Base-by-base conservation (phyloP, 1,140 invertebrate species). In the Helicorthomorpha holstii region DNA sequence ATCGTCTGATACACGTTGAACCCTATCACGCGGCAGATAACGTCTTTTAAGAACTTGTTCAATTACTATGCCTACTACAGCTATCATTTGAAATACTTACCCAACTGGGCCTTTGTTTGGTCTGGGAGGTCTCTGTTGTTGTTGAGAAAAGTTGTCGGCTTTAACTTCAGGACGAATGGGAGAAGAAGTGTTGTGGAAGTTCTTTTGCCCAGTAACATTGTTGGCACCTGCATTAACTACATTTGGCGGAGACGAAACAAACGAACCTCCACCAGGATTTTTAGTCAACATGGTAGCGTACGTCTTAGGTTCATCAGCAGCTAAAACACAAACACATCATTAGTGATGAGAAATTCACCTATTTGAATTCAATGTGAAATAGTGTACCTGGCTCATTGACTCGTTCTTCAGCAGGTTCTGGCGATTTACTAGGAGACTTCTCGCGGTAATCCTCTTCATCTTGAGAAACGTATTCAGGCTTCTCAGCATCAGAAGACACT, bases 251-350 rank as follows among this genome's bases (percentile, higher is more conserved):
- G 49, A 29, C 42, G 48, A 21, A 24, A 47, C 48, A 22, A 34
- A 34, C 29, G 29, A 7, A 16, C 16, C 16, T 7, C 55, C 27
- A 49, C 52, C 50, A 22, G 56, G 43, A 44, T 77, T 83, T 67
- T 86, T 86, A 56, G 57, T 60, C 1, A 88, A 73, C 54, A 84
- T 73, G 64, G 80, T 86, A 2, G 85, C 85, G 62, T 85, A 89
- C 3, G 85, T 87, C 68, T 86, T 87, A 1, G 81, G 82, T 64
- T 83, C 83, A 52, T 78, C 78, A 49, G 69, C 59, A 0, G 53
- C 27, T 57, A 51, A 3, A 34, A 34, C n/a, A n/a, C n/a, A n/a
- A n/a, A n/a, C n/a, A n/a, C n/a, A n/a, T n/a, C n/a, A n/a, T n/a
- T n/a, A n/a, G n/a, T n/a, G n/a, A n/a, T n/a, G n/a, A n/a, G n/a